Conservation (phyloP, 2,797 vertebrate species). For the Rhyacichthys aspro region DNA sequence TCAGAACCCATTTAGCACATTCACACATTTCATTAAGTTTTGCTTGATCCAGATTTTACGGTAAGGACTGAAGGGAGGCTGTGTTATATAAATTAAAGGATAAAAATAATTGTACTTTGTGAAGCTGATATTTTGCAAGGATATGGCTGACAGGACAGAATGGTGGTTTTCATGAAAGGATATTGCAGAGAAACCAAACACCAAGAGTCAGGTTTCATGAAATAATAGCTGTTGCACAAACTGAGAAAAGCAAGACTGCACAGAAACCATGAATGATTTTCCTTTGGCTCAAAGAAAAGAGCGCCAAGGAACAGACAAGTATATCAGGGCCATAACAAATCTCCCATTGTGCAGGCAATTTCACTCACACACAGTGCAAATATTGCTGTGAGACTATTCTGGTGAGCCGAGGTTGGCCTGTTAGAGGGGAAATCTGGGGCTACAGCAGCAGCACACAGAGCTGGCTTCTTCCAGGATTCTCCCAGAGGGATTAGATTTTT, state of each 20-base stretch:
- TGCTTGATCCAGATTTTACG: too few relatives aligned
- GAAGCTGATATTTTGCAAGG: too few relatives aligned
- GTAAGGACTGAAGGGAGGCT: too few relatives aligned
- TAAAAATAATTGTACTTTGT: too few relatives aligned
- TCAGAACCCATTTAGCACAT: too few relatives aligned
- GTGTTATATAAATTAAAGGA: too few relatives aligned
- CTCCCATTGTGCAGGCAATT: slow-evolving; percentile 75
- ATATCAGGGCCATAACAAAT: slow-evolving; percentile 83
- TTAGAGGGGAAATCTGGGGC: slow-evolving; percentile 35
- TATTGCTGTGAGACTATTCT: slow-evolving; percentile 55
- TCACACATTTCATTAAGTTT: too few relatives aligned
- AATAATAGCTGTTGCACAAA: slow-evolving; percentile 88
- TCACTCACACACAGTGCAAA: slow-evolving; percentile 49
- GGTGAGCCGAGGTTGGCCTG: too few relatives aligned
- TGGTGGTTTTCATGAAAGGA: slow-evolving; percentile 73
- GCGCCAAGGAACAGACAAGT: slow-evolving; percentile 78
- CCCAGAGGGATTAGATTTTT: slow-evolving; percentile 38
- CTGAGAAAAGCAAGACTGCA: slow-evolving; percentile 79
- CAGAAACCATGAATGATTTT: slow-evolving; percentile 85
- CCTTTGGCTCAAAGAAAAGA: slow-evolving; percentile 60
- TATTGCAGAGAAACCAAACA: slow-evolving; percentile 90
- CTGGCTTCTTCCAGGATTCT: slow-evolving; percentile 43
- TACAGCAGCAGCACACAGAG: slow-evolving; percentile 18
- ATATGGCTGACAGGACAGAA: slow-evolving; percentile 20
- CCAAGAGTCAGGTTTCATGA: slow-evolving; percentile 87